Percentiles rank a stretch among this genome's conserved stretches.
Conservation (phyloP, 2,113 vertebrate genomes). For the Salvator merianae region DNA sequence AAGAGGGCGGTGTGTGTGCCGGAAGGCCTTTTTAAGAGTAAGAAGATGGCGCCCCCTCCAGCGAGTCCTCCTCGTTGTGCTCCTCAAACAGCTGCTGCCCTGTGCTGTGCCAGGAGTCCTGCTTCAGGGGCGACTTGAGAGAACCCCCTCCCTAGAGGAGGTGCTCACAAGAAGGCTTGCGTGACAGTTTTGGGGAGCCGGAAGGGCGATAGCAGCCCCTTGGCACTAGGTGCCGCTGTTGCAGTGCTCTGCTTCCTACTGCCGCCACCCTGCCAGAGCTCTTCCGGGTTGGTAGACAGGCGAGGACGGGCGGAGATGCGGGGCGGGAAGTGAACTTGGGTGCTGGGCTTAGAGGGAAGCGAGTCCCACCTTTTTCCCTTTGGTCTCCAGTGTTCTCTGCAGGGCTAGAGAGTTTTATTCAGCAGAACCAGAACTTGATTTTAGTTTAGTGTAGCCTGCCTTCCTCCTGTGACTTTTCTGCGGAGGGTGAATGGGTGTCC, state of each 20-base stretch:
- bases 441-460: neutral
- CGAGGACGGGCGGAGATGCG: no score
- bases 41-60: neutral
- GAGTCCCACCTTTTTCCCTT: no score
- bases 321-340: no score
- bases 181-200: no score
- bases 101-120: neutral
- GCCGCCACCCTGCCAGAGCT: no score
- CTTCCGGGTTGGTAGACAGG: no score
- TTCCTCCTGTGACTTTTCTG: neutral
- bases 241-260: fast-evolving
- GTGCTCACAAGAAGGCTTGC: no score
- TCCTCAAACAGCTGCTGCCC: constrained; percentile 25
- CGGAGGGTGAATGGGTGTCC: neutral
- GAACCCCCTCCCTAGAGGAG: no score
- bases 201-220: no score
- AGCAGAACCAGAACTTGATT: neutral
- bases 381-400: neutral
- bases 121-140: no score
- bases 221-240: neutral
- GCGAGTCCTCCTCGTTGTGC: neutral
- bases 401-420: neutral
- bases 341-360: neutral
- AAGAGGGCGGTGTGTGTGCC: neutral
- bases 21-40: no score